Conservation (phyloP, 2,113 vertebrate genomes). For the Erpornis zantholeuca region DNA sequence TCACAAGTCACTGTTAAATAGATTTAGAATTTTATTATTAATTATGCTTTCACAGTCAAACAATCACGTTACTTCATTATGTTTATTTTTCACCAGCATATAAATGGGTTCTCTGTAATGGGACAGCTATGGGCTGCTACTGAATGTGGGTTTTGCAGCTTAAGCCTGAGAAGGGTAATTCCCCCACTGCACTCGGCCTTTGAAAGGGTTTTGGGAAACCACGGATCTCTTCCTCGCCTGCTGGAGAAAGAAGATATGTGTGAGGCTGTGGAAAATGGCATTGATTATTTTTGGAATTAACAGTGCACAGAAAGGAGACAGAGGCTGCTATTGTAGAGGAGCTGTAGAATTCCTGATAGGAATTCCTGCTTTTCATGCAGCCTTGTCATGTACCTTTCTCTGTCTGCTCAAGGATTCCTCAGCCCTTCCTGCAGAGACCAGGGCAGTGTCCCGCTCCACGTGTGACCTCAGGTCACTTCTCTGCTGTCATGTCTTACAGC, state of each 20-base stretch:
- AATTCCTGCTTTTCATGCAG: neutral
- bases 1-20: neutral
- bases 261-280: neutral
- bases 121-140: neutral
- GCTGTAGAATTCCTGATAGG: neutral
- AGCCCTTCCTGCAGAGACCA: neutral
- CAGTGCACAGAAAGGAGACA: neutral
- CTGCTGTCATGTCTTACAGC: neutral
- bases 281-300: neutral
- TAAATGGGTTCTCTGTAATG: neutral
- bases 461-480: neutral
- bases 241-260: neutral
- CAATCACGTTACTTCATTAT: neutral
- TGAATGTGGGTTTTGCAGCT: neutral
- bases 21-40: neutral
- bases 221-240: neutral
- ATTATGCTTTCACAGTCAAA: neutral
- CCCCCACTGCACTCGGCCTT: neutral
- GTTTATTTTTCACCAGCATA: neutral
- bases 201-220: neutral
- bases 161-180: neutral
- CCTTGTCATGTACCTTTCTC: neutral
- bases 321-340: neutral
- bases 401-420: neutral
- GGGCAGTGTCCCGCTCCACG: neutral